phyloP scores from a whole-genome alignment of 2,113 vertebrate genomes.

The Neolamprologus hecqui region DNA sequence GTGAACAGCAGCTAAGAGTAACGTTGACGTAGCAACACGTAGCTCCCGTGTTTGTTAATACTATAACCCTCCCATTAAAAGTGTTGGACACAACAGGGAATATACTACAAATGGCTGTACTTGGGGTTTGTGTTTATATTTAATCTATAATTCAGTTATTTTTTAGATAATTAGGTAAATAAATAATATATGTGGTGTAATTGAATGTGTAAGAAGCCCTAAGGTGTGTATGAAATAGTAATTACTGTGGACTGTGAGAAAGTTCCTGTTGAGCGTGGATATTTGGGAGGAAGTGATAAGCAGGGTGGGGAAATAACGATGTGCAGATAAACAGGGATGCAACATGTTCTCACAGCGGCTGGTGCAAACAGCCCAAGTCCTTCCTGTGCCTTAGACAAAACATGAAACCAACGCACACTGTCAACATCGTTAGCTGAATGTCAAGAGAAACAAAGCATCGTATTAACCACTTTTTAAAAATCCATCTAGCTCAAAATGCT shows the following conservation, averaged over 20 bases:
- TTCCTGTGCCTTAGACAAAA: slow-evolving; percentile 17
- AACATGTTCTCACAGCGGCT: not conserved
- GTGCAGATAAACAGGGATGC: not conserved
- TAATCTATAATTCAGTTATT: not conserved
- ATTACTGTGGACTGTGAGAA: not conserved
- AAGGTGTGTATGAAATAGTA: not conserved
- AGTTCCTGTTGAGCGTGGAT: not conserved
- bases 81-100: not conserved
- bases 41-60: not conserved
- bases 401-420: not conserved
- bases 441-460: fast-evolving
- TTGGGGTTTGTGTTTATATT: not conserved
- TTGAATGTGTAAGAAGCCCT: not conserved
- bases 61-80: not conserved
- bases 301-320: slow-evolving; percentile 23
- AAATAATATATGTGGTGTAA: not conserved
- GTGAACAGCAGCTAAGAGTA: not conserved
- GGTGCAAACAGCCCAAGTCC: not conserved
- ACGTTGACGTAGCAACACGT: not conserved
- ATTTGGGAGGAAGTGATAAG: slow-evolving; percentile 34
- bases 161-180: not conserved
- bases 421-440: not conserved
- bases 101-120: not conserved
- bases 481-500: not conserved
- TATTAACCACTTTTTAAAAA: not conserved